A percentile compares a stretch with the other conserved stretches of the same genome.
phyloP scores from a whole-genome alignment of 2,797 vertebrate species.

The Hozukius guyotensis region DNA sequence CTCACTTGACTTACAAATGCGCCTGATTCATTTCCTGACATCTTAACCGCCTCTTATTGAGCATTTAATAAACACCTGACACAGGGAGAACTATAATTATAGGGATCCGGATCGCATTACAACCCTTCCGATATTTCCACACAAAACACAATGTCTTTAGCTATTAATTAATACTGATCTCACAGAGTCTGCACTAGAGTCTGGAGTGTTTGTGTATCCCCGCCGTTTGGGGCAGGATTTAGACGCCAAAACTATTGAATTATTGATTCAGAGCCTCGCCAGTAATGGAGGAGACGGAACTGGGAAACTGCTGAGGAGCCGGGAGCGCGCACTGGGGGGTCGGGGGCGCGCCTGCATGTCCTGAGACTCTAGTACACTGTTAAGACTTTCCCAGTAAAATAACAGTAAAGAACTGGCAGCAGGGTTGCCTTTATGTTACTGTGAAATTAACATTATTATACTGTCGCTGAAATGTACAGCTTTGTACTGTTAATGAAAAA shows the following conservation, averaged over 20 bases:
- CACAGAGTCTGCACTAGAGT: constrained; percentile 68
- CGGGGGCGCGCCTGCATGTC: constrained; percentile 42
- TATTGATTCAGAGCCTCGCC: constrained; percentile 83
- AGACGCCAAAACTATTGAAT: constrained; percentile 87
- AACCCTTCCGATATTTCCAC: constrained; percentile 74
- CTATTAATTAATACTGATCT: constrained; percentile 86
- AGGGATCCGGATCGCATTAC: constrained; percentile 71
- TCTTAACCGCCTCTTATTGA: constrained; percentile 77
- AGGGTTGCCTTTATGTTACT: too few relatives aligned
- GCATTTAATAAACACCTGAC: constrained; percentile 81
- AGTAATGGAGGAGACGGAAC: constrained; percentile 82
- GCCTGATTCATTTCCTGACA: constrained; percentile 74
- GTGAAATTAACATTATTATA: too few relatives aligned
- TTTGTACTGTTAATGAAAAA: too few relatives aligned
- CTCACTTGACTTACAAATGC: constrained; percentile 66
- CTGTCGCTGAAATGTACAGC: too few relatives aligned
- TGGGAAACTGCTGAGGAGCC: constrained; percentile 74
- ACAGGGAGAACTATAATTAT: constrained; percentile 68
- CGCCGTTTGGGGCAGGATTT: constrained; percentile 75
- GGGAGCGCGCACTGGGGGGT: constrained; percentile 54
- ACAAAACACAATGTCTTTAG: constrained; percentile 78
- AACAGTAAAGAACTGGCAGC: too few relatives aligned
- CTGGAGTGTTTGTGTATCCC: constrained; percentile 75
- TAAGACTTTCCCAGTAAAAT: too few relatives aligned
- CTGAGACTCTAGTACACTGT: neutral